Conservation (phyloP, 1,140 invertebrate species). For the Camponotus vicinus region DNA sequence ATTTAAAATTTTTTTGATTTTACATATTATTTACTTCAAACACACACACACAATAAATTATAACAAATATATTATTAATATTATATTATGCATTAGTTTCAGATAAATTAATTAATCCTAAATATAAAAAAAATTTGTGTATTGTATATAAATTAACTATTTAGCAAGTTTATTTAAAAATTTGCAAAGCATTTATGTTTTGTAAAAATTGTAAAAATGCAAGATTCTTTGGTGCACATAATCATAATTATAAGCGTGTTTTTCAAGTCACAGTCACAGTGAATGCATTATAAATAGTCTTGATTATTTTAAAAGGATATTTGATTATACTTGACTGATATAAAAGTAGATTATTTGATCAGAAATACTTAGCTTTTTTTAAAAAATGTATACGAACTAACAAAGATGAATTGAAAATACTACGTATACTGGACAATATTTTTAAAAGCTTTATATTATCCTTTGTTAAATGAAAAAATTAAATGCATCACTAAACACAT, state of each 20-base stretch:
- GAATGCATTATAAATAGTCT: slow-evolving; percentile 7
- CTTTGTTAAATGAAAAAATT: slow-evolving; percentile 54
- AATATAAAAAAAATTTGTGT: slow-evolving; percentile 5
- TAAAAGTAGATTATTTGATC: slow-evolving; percentile 7
- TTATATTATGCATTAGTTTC: slow-evolving; percentile 33
- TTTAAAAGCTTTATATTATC: neutral
- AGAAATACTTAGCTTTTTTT: slow-evolving; percentile 1
- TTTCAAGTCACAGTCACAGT: slow-evolving; percentile 28
- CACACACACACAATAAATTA: neutral
- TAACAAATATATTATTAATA: slow-evolving; percentile 34
- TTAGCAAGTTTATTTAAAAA: slow-evolving; percentile 7
- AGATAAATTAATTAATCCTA: slow-evolving; percentile 31
- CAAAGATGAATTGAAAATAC: slow-evolving; percentile 33
- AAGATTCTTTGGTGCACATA: slow-evolving; percentile 67
- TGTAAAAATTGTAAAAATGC: slow-evolving; percentile 42
- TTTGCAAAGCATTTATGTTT: neutral
- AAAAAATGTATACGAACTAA: slow-evolving; percentile 38
- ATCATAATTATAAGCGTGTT: slow-evolving; percentile 57
- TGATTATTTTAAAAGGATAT: neutral
- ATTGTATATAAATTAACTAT: slow-evolving; percentile 19
- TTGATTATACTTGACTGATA: slow-evolving; percentile 24
- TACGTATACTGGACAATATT: neutral
- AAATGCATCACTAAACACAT: neutral
- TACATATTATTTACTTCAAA: neutral
- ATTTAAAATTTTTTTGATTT: slow-evolving; percentile 24